A percentile compares a stretch with the other conserved stretches of the same genome.
phyloP scores from a whole-genome alignment of 1,140 invertebrate species.

The Drosophila grimshawi region DNA sequence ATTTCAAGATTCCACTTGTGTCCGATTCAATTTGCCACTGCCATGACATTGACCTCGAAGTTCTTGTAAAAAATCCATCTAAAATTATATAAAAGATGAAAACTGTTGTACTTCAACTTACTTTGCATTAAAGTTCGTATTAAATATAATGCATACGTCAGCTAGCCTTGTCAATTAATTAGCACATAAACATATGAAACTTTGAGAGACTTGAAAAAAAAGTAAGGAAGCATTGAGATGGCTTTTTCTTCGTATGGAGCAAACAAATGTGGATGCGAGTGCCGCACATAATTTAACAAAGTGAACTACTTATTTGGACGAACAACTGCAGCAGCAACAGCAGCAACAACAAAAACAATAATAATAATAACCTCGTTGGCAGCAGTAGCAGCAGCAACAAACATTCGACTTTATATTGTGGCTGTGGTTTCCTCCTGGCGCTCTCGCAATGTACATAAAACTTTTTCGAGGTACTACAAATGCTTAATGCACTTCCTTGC shows the following conservation, averaged over 20 bases:
- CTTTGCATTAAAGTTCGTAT: no score
- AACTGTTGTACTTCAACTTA: no score
- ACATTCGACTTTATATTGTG: slow-evolving; percentile 75
- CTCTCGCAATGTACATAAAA: slow-evolving; percentile 76
- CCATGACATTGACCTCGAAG: no score
- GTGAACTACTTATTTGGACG: slow-evolving; percentile 53
- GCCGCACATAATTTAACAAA: slow-evolving; percentile 78
- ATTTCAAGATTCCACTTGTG: no score
- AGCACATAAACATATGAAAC: slow-evolving; percentile 3
- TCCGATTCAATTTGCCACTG: no score
- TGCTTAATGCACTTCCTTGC: slow-evolving; percentile 81
- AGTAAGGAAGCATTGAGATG: slow-evolving; percentile 1
- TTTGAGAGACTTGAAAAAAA: slow-evolving; percentile 16
- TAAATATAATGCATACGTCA: no score
- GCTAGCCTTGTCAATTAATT: slow-evolving; percentile 6
- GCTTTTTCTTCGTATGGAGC: slow-evolving; percentile 1
- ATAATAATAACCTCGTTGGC: slow-evolving; percentile 49
- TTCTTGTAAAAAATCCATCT: no score
- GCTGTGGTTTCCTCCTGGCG: slow-evolving; percentile 71
- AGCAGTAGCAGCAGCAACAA: slow-evolving; percentile 21
- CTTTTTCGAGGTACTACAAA: slow-evolving; percentile 67
- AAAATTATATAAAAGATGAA: no score
- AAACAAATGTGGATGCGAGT: slow-evolving; percentile 52
- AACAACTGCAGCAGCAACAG: slow-evolving; percentile 36
- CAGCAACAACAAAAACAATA: slow-evolving; percentile 33